Evolutionary conservation across 1,140 invertebrate species (phyloP).

Genomic region (Neoseiulus cucumeris): DNA sequence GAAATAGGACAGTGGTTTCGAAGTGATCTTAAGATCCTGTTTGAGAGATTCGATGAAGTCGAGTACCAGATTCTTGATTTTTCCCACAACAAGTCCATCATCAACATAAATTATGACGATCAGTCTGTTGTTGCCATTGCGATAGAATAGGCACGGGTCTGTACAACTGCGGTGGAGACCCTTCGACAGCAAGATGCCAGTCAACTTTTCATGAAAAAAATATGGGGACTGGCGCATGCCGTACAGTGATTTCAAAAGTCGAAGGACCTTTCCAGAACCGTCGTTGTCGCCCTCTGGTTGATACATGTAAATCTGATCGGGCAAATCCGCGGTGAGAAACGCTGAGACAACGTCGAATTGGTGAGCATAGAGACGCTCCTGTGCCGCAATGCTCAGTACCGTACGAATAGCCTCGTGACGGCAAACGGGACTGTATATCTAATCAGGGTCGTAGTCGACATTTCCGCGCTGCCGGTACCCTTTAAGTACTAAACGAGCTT

Average conservation of each 20-base stretch:
- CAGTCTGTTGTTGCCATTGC: background rate
- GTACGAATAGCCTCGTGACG: background rate
- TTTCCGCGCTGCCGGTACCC: background rate
- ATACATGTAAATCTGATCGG: background rate
- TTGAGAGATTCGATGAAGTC: background rate
- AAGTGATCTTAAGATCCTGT: slow-evolving; percentile 20
- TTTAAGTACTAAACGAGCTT: background rate
- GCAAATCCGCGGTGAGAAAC: background rate
- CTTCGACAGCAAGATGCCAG: background rate
- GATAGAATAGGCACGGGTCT: slow-evolving; percentile 11
- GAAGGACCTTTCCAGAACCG: background rate
- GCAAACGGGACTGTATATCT: background rate
- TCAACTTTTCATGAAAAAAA: background rate
- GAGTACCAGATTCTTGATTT: slow-evolving; percentile 16
- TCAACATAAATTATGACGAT: slow-evolving; percentile 16
- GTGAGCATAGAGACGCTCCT: background rate
- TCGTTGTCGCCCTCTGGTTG: background rate
- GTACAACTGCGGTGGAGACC: no score
- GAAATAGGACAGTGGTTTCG: background rate
- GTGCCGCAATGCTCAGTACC: background rate
- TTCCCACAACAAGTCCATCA: slow-evolving; percentile 14
- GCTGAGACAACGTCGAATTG: no score
- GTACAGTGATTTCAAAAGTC: no score
- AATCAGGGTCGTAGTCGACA: background rate
- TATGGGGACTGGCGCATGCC: background rate